Percentiles rank a stretch among this genome's conserved stretches.
Conservation (phyloP, 2,888 invertebrate genomes). For the Lasioglossum vierecki region DNA sequence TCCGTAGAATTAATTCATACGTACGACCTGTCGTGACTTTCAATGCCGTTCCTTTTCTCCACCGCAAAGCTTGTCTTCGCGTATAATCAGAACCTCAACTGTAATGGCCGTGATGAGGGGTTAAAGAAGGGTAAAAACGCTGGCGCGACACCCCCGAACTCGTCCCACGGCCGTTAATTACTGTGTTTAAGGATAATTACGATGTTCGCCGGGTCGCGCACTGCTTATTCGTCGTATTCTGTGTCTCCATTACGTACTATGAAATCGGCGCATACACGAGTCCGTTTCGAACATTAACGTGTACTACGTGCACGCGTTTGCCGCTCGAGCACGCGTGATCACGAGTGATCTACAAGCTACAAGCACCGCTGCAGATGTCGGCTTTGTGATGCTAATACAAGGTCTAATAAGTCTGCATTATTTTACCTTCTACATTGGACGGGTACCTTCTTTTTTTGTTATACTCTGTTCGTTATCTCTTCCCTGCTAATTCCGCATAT, state of each 20-base stretch:
- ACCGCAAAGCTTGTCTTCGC: constrained; percentile 27
- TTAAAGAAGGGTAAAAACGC: constrained; percentile 71
- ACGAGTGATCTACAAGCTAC: constrained; percentile 47
- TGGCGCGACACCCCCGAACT: constrained; percentile 72
- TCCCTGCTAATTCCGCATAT: background rate
- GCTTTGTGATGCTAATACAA: constrained; percentile 76
- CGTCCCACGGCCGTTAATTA: constrained; percentile 73
- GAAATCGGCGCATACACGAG: constrained; percentile 32
- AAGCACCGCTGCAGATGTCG: constrained; percentile 73
- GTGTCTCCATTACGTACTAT: constrained; percentile 28
- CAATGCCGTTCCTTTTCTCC: constrained; percentile 34
- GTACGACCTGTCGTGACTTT: constrained; percentile 47
- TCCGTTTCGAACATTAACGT: constrained; percentile 46
- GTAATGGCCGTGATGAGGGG: constrained; percentile 73
- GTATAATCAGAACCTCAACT: constrained; percentile 70
- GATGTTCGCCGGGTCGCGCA: constrained; percentile 44
- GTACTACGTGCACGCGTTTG: constrained; percentile 37
- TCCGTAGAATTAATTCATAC: constrained; percentile 63
- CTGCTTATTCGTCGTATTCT: constrained; percentile 62
- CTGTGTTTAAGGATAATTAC: constrained; percentile 77
- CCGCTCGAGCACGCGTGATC: constrained; percentile 36
- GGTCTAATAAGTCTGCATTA: constrained; percentile 64
- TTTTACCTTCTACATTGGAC: constrained; percentile 32
- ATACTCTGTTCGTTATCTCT: constrained; percentile 4
- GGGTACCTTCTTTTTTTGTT: constrained; percentile 28